Base-by-base conservation (phyloP, 2,888 invertebrate genomes). In the Drosophila buzzatii region DNA sequence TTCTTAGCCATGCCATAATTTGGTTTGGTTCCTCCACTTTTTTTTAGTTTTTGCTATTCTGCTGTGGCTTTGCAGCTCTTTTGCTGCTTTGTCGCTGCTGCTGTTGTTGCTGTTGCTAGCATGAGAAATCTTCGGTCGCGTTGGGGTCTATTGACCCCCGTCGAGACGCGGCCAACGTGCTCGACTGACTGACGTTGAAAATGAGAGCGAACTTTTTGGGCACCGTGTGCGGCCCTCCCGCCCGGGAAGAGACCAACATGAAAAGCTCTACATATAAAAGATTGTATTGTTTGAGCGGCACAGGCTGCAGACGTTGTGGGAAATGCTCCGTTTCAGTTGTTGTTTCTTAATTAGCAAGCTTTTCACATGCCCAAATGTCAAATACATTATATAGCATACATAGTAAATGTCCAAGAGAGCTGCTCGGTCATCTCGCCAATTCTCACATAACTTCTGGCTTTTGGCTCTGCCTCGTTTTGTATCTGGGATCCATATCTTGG, bases 91-190 rank as follows among this genome's bases (percentile, higher is more conserved):
- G 58, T 55, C 52, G 42, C 52, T 61, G 51, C 33, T 18, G 49
- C 10, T 23, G 23, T 23, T 23, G 23, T 23, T 23, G 23, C 23
- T 23, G 23, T 23, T 58, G 65, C 33, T 53, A 68, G 69, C 73
- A 52, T 85, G 73, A 70, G 78, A 85, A 78, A 78, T 66, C 67
- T 57, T 60, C 75, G 61, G 70, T 73, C 58, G 70, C 71, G 44
- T 56, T 72, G 58, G 69, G 70, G 90, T 82, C 82, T 87, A 85
- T 87, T 82, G 88, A 84, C 87, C 83, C 69, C 71, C 56, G 12
- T 1, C 52, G 58, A 58, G 52, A 61, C 31, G 62, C 60, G 45
- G 42, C 64, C 35, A 58, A 53, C 62, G 44, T 63, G 45, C 35
- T 69, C 60, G 57, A 56, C 78, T 83, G 73, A 62, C 76, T 73